Evolutionary conservation across 2,797 vertebrate genomes (phyloP), one percentile per base, ranked within the genome.

Genomic region (Cottoperca gobio): DNA sequence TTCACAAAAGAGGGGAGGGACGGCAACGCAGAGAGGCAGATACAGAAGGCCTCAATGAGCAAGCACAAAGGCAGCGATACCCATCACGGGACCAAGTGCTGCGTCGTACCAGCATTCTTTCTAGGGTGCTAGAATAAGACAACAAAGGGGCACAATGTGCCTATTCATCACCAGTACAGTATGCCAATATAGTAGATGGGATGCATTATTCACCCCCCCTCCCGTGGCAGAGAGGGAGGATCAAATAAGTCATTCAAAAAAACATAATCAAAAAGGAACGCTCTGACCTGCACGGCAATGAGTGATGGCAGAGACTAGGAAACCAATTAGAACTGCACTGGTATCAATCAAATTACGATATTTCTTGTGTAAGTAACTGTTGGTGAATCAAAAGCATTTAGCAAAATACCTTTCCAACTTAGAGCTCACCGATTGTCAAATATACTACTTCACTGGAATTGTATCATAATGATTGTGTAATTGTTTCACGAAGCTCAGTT

Each of bases 131-230:
- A 55, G 83, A 88, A 88, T 87, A 88, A 78, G 84, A 87, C 83
- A 89, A 89, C 90, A 90, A 91, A 87, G 77, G 70, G 31, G 23
- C 82, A 94, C 94, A 94, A 90, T 90, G 86, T 62, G 54, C 43
- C 89, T 65, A 93, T 94, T 94, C 92, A 94, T 91, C 81, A 76
- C 48, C 86, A 70, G 76, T 87, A 90, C 90, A 89, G 91, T 87
- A 88, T 88, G 92, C 88, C 87, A 89, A 93, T 91, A 88, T 76
- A 76, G 88, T 76, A 72, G 84, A 84, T 75, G 64, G 75, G 70
- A 80, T 62, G 78, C 66, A 80, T 82, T 85, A n/a, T 83, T 88
- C 84, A 75, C 48, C 69, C 11, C 11, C 14, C 23, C 43, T 60
- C n/a, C 58, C 24, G 33, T 26, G 46, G 54, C 39, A 75, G 46